phyloP scores from a whole-genome alignment of 2,888 invertebrate genomes.

The Tricholauxania praeusta region DNA sequence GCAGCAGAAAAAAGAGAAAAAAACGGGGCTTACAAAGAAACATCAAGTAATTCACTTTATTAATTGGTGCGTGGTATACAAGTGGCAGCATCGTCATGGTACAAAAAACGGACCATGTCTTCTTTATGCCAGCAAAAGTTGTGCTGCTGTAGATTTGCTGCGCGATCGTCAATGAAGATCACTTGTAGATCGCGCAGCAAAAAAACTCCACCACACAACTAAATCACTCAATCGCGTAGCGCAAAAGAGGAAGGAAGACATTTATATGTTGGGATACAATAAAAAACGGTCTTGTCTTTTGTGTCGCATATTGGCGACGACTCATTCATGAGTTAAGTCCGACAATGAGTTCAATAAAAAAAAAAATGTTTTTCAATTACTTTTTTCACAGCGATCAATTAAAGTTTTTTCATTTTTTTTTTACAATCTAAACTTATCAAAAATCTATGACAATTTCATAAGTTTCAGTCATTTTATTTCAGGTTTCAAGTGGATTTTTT shows the following conservation, averaged over 20 bases:
- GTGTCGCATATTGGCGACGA: too few species aligned
- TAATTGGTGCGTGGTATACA: constrained; percentile 20
- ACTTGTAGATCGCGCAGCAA: background rate
- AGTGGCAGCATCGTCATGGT: background rate
- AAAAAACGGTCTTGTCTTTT: too few species aligned
- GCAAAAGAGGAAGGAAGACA: constrained; percentile 10
- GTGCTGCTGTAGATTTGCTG: background rate
- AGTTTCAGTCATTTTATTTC: too few species aligned
- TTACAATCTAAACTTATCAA: too few species aligned
- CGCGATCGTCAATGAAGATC: constrained; percentile 20
- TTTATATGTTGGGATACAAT: background rate
- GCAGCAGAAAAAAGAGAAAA: too few species aligned
- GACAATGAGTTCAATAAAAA: too few species aligned
- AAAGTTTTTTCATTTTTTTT: too few species aligned
- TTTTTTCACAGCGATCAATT: too few species aligned
- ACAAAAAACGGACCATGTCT: background rate
- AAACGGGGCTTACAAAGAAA: background rate
- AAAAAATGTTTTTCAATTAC: too few species aligned
- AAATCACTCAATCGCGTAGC: constrained; percentile 25
- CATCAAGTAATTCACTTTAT: constrained; percentile 25
- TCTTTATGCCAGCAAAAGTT: background rate
- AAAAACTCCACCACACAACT: background rate
- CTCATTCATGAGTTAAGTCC: too few species aligned
- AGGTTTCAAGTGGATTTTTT: too few species aligned
- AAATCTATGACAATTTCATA: too few species aligned